phyloP scores from a whole-genome alignment of 2,113 vertebrate genomes.

The Dasyornis broadbenti region DNA sequence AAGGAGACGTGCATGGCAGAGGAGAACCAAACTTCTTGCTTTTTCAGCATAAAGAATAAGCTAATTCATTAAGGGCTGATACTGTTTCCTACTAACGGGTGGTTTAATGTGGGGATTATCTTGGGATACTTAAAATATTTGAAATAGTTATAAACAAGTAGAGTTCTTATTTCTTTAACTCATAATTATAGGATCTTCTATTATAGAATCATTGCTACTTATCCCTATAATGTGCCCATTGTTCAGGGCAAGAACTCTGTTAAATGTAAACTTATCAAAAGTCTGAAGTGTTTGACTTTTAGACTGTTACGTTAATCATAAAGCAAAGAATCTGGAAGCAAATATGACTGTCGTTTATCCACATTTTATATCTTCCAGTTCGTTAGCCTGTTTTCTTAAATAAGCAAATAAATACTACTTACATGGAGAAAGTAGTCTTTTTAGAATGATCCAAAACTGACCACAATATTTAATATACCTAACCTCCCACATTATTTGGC shows the following conservation, averaged over 20 bases:
- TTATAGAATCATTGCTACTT: background rate
- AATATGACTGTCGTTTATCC: background rate
- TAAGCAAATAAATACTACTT: background rate
- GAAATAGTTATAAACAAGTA: background rate
- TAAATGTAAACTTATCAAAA: background rate
- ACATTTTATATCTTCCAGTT: background rate
- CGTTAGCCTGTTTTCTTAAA: background rate
- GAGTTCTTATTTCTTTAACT: background rate
- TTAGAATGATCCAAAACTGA: background rate
- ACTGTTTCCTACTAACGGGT: background rate
- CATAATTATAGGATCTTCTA: background rate
- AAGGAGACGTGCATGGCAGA: background rate
- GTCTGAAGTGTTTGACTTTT: background rate
- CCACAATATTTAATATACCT: background rate
- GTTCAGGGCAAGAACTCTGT: background rate
- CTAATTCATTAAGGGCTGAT: background rate
- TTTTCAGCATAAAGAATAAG: background rate
- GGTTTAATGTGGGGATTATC: background rate
- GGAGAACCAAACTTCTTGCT: background rate
- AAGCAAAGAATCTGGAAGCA: background rate
- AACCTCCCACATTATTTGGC: background rate
- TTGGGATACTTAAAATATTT: background rate
- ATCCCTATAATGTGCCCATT: background rate
- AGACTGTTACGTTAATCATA: background rate
- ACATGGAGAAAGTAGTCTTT: background rate